These are phyloP conservation scores for Aphis gossypii DNA, from an alignment of 1,140 invertebrate species.

Conservation along the genomic window DNA sequence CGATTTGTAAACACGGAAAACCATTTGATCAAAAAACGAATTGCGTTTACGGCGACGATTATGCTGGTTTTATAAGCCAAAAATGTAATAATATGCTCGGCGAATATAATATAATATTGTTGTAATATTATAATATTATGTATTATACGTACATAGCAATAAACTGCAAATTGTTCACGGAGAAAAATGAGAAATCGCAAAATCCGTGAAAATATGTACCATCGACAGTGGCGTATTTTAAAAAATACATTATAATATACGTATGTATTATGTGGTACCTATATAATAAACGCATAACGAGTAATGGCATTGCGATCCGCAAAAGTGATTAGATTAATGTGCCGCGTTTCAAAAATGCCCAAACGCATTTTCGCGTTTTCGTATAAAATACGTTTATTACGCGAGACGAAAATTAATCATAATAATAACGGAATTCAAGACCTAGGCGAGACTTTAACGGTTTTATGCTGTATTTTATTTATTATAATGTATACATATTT, in stretches of 20 bases:
- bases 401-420: not conserved
- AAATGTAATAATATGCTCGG: not conserved
- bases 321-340: not conserved
- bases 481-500: not conserved
- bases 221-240: not conserved
- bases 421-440: not conserved
- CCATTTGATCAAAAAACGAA: not conserved
- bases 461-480: too few relatives aligned
- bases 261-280: not conserved
- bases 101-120: too few relatives aligned
- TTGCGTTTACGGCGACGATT: not conserved
- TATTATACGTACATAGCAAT: not conserved
- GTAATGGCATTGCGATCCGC: not conserved
- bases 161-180: not conserved
- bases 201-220: not conserved
- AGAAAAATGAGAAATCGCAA: not conserved
- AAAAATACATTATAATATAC: not conserved
- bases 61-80: not conserved
- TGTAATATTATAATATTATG: not conserved
- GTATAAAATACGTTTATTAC: not conserved
- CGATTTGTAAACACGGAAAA: not conserved
- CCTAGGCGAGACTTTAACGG: not conserved
- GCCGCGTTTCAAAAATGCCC: too few relatives aligned
- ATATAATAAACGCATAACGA: not conserved
- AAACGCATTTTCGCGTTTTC: not conserved